Conservation (phyloP, 2,797 vertebrate genomes). For the Halcyon chelicuti region DNA sequence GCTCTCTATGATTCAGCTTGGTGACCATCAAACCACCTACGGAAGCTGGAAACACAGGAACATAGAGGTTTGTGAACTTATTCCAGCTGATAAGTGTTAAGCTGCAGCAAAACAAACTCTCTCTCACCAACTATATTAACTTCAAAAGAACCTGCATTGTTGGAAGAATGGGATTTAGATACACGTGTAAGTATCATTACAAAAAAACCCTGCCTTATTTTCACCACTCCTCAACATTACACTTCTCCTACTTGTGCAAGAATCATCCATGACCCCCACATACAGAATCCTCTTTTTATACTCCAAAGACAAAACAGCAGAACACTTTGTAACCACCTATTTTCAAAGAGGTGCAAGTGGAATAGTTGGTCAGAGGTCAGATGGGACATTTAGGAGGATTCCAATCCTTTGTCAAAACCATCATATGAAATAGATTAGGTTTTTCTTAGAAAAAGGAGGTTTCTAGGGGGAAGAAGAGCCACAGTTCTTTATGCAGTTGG, state of each 20-base stretch:
- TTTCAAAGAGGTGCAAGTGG: not conserved
- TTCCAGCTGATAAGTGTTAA: not conserved
- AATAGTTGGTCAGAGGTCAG: not conserved
- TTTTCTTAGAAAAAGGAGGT: not conserved
- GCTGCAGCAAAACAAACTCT: not conserved
- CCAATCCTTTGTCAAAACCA: not conserved
- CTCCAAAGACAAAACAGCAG: not conserved
- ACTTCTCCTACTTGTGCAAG: not conserved
- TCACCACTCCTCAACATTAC: not conserved
- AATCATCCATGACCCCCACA: not conserved
- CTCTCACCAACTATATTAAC: not conserved
- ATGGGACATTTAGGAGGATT: not conserved
- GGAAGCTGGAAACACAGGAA: not conserved
- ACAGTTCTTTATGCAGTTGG: not conserved
- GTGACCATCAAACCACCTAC: not conserved
- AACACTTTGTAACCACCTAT: not conserved
- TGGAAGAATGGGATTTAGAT: not conserved
- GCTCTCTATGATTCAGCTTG: not conserved
- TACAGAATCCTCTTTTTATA: not conserved
- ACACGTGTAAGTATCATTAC: rapidly evolving
- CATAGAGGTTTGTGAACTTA: not conserved
- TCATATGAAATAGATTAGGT: rapidly evolving
- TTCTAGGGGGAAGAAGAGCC: not conserved
- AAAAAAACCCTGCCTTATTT: not conserved
- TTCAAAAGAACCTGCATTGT: not conserved